Conservation (phyloP, 1,140 invertebrate genomes). For the Cepaea nemoralis region DNA sequence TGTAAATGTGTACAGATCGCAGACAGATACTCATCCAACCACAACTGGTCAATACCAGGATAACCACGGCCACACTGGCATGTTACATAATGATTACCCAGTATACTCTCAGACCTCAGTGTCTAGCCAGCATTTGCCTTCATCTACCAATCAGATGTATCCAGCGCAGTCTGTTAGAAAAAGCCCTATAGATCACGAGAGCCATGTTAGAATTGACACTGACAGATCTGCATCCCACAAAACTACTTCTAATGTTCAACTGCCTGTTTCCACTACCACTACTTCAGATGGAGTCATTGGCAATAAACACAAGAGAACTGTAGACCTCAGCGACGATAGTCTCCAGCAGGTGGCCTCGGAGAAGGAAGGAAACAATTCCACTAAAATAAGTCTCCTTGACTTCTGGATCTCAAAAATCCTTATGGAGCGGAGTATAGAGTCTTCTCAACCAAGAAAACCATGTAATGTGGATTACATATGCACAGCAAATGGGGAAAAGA, state of each 20-base stretch:
- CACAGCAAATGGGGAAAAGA: conserved; percentile 5
- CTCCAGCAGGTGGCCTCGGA: neutral
- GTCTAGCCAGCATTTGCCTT: neutral
- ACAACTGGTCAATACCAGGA: neutral
- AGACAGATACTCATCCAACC: neutral
- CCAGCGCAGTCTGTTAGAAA: neutral
- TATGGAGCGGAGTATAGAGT: conserved; percentile 20
- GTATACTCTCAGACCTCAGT: neutral
- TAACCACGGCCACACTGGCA: neutral
- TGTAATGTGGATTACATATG: conserved; percentile 10
- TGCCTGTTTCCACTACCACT: neutral
- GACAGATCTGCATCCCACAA: neutral
- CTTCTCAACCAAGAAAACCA: neutral
- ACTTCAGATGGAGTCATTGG: neutral
- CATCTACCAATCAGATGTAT: neutral
- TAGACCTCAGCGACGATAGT: neutral
- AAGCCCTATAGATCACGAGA: neutral
- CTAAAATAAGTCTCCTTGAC: conserved; percentile 25
- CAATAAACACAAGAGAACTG: neutral
- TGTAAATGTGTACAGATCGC: neutral
- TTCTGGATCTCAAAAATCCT: conserved; percentile 35
- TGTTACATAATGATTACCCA: neutral
- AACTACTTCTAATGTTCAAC: neutral
- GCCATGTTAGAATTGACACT: neutral
- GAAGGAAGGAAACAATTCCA: neutral